Base-by-base conservation (phyloP, 2,888 invertebrate genomes). In the Tuta absoluta region DNA sequence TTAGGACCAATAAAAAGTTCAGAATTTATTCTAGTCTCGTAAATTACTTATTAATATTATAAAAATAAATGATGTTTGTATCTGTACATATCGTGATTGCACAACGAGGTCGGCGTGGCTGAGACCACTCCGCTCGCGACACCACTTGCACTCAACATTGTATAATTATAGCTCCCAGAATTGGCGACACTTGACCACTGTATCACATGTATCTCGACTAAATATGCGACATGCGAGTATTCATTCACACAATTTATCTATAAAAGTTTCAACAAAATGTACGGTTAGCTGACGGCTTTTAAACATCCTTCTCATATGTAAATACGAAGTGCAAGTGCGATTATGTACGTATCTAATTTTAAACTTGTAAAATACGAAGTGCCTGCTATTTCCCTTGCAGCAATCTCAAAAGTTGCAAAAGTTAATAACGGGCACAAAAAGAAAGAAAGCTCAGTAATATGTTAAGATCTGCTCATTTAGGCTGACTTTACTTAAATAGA, bases 71-170 rank as follows among this genome's bases (percentile, higher is more conserved):
- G 86, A 82, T 84, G 81, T 76, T 78, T 77, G 51, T 53, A 53
- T 19, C n/a, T 87, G 83, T 85, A 87, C 82, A 85, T 79, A 79
- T 85, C 84, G 72, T 85, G 83, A 85, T 83, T 86, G 86, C 88
- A 87, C 86, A 86, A 87, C 86, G 78, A 75, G 68, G 72, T 71
- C 69, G 38, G 37, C 41, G 24, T 49, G 12, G 61, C 45, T 49
- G 10, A 19, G 60, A n/a, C n/a, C 21, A 24, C 45, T 49, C 45
- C 37, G 48, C 7, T 17, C 19, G 48, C 23, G 24, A 41, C 45
- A 57, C 33, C 57, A 63, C 57, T 63, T 58, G 57, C 63, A 48
- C 63, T 63, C 41, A 8, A 58, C 17, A 49, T 33, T 61, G 49
- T 61, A 38, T 61, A 61, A 61, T 49, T 60, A 59, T 59, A 60